Evolutionary conservation across 1,140 invertebrate species (phyloP).

Genomic region (Hormaphis cornu): DNA sequence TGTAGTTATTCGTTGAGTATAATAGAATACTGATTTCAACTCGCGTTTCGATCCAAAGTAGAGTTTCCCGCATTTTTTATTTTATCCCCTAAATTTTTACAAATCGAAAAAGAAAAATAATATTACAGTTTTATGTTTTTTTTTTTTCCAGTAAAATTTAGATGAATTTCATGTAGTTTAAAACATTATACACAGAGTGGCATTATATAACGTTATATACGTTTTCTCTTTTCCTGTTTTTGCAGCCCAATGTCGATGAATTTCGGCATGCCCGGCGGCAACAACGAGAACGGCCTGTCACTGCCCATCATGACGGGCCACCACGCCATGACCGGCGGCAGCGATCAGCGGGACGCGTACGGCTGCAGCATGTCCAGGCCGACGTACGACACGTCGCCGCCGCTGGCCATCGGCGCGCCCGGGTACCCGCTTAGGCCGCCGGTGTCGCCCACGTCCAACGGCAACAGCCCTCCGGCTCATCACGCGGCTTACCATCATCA

Average conservation of each 20-base stretch:
- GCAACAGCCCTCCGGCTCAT: slow-evolving; percentile 43
- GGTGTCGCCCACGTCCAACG: slow-evolving; percentile 51
- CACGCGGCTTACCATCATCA: slow-evolving; percentile 15
- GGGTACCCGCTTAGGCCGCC: slow-evolving; percentile 52
- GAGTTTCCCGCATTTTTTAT: no score
- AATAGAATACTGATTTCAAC: no score
- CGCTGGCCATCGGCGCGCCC: slow-evolving; percentile 54
- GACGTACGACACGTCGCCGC: slow-evolving; percentile 65
- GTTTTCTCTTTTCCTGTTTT: no score
- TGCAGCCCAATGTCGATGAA: slow-evolving; percentile 19
- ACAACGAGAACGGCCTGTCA: slow-evolving; percentile 19
- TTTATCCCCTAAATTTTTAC: no score
- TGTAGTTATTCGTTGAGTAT: no score
- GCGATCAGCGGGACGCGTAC: slow-evolving; percentile 54
- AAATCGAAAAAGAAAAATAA: no score
- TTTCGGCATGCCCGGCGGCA: slow-evolving; percentile 17
- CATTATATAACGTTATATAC: no score
- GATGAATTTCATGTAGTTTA: no score
- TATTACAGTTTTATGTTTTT: no score
- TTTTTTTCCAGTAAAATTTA: no score
- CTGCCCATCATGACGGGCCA: slow-evolving; percentile 30
- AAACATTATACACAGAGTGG: no score
- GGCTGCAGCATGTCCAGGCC: slow-evolving; percentile 87
- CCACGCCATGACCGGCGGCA: slow-evolving; percentile 32
- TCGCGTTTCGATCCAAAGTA: no score